Evolutionary conservation across 2,797 vertebrate species (phyloP).

Genomic region (Nasua narica): DNA sequence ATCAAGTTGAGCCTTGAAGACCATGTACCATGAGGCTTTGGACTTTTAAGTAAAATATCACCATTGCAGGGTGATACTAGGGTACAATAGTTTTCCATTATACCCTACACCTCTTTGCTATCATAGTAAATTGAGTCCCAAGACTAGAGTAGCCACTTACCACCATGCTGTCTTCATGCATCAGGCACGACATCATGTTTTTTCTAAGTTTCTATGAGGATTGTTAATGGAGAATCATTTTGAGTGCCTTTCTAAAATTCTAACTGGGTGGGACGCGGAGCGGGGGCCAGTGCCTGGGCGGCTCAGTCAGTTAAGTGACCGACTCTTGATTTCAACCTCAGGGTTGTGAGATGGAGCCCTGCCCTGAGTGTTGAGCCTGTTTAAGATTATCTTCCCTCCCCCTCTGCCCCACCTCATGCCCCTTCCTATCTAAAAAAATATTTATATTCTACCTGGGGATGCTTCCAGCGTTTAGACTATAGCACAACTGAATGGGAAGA

Average conservation of each 20-base stretch:
- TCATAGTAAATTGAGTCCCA: background rate
- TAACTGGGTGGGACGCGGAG: background rate
- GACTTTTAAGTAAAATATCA: background rate
- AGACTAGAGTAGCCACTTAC: background rate
- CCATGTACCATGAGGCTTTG: no score
- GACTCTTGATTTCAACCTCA: background rate
- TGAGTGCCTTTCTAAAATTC: background rate
- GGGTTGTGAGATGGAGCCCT: background rate
- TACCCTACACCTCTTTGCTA: background rate
- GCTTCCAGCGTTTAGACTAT: background rate
- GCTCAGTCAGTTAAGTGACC: background rate
- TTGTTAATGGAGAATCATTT: background rate
- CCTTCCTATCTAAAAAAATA: no score
- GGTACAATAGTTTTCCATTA: background rate
- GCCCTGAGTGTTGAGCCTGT: background rate
- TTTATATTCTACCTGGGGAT: background rate
- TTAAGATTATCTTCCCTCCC: background rate
- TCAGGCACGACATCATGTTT: background rate
- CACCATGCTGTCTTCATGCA: accelerated
- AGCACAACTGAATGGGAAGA: background rate
- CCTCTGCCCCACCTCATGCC: background rate
- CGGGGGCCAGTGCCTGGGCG: background rate
- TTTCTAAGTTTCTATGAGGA: background rate
- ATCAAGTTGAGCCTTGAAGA: background rate
- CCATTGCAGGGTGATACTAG: background rate